Base-by-base conservation (phyloP, 92 coral and sea anemone species). In the Epizoanthus ramosus region DNA sequence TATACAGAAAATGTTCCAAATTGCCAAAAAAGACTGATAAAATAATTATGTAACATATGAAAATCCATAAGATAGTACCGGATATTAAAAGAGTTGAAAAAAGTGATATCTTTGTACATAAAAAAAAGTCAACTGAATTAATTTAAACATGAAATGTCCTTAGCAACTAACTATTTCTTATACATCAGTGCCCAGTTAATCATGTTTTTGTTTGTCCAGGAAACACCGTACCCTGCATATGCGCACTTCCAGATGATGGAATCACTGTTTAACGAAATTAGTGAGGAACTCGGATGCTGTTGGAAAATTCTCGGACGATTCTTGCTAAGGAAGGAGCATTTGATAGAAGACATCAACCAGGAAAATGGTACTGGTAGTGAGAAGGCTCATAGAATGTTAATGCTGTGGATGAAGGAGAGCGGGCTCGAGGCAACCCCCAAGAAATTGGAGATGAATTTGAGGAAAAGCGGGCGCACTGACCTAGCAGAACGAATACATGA, bases 271-370 rank as follows among this genome's bases (percentile, higher is more conserved):
- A 12, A 10, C 19, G 85, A 92, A 0, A 81, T 94, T 25, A 74
- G 83, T 58, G 93, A 88, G 25, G 90, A 87, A 58, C 63, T 94
- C 45, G 91, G 89, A 5, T 13, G 74, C 2, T 79, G 85, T 37
- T 94, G 98, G 98, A 92, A 71, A 83, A 87, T 63, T 18, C 83
- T 90, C 47, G 98, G 95, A 23, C 85, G 92, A 19, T 61, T 75
- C 31, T 69, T 94, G 64, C 69, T 81, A 2, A 64, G 60, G 10
- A 94, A 72, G 21, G 95, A 83, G 54, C 83, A 92, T 74, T 35
- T 89, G 3, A 87, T 94, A 83, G 89, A 92, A 28, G 88, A 85
- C 64, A 94, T 94, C 57, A 88, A 87, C 68, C 88, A 57, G 19
- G 95, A 92, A 50, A 74, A 71, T 73, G 74, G 65, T 1, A 81